A percentile compares a stretch with the other conserved stretches of the same genome.
These are phyloP conservation scores for Barnardius zonarius DNA, from an alignment of 2,113 vertebrate species.

Conservation along the genomic window DNA sequence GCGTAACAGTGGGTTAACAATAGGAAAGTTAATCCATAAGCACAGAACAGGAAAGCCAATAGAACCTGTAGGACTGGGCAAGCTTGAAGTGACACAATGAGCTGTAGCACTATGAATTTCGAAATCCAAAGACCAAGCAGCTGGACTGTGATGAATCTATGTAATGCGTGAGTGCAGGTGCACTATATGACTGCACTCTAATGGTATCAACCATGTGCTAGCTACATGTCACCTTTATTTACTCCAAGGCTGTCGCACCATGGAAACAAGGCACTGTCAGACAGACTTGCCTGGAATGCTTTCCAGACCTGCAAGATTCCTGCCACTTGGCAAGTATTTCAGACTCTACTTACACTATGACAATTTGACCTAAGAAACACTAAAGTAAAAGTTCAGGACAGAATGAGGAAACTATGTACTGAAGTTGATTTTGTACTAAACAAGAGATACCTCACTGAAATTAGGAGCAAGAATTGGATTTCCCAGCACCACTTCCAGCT, in stretches of 20 bases:
- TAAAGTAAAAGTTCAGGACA: neutral
- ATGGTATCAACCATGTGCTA: rapidly evolving
- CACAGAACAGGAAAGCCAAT: neutral
- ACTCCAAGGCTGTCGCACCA: neutral
- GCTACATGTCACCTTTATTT: neutral
- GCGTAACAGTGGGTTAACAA: neutral
- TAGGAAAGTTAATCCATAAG: neutral
- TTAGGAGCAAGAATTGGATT: neutral
- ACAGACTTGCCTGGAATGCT: neutral
- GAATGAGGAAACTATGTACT: neutral
- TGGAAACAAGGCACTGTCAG: neutral
- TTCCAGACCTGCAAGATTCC: neutral
- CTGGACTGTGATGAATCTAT: neutral
- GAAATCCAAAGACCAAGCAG: neutral
- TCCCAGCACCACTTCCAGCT: neutral
- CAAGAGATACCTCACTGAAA: neutral
- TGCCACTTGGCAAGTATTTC: neutral
- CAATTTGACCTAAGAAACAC: neutral
- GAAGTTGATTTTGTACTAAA: neutral
- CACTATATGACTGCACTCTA: neutral
- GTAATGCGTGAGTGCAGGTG: neutral
- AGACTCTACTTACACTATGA: neutral
- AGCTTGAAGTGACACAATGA: neutral
- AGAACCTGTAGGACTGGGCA: neutral
- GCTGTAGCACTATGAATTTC: neutral